Evolutionary conservation across 2,797 vertebrate species (phyloP), one percentile per base, ranked within the genome.

Genomic region (Gephyroberyx darwinii): DNA sequence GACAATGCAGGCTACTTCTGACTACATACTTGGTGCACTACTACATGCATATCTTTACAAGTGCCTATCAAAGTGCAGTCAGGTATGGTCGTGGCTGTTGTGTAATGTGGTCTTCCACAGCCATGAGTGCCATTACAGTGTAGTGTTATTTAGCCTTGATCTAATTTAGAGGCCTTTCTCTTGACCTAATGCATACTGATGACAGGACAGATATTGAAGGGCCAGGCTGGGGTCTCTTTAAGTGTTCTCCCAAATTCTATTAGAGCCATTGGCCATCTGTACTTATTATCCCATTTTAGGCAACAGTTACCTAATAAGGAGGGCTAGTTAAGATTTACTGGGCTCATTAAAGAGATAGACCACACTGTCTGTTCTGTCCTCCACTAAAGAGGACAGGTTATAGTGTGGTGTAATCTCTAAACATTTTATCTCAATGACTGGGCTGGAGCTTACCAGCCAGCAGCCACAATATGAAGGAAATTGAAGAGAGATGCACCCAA

Each of bases 291-390:
- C 84, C 59, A 91, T 91, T 77, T 71, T 66, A 80, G 82, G 84
- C 83, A 91, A 89, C 86, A 90, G 89, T 89, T 91, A 89, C 83
- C 91, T 83, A 89, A 93, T 92, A 91, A 90, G 88, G 75, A 84
- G 74, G 53, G 74, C 69, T 82, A 87, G 89, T 86, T 84, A 90
- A 92, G 90, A 93, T 93, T 90, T 89, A 93, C 75, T 75, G 84
- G 63, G 72, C 64, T 91, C 82, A 92, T 92, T 90, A 90, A 86
- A 86, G 74, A 87, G 74, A 92, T 76, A 83, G 77, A 81, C 72
- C 72, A 82, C 78, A 86, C 57, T 6, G 59, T 87, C 73, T 65
- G 74, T 30, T 70, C 61, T 58, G 20, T 50, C 71, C 39, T 74
- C 65, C 67, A 58, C 57, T 65, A 63, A 78, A 75, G 59, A 30